Conservation (phyloP, 1,140 invertebrate species). For the Drosophila orena region DNA sequence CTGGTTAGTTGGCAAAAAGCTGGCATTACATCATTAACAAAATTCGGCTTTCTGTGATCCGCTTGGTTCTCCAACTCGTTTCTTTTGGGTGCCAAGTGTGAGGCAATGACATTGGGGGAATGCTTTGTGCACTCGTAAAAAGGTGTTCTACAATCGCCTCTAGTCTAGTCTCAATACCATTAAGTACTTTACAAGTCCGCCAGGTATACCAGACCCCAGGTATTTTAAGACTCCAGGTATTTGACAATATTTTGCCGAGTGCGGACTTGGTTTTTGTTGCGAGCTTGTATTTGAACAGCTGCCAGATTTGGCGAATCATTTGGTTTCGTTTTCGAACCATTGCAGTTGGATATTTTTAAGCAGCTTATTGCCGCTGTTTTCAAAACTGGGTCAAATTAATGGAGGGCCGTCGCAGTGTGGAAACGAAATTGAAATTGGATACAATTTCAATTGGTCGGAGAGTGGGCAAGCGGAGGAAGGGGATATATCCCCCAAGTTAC, state of each 20-base stretch:
- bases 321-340: constrained; percentile 30
- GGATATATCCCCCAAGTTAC: background rate
- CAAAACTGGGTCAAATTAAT: constrained; percentile 71
- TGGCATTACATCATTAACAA: constrained; percentile 68
- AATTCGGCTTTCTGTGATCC: constrained; percentile 10
- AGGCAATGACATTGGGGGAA: constrained; percentile 62
- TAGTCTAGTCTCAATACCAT: too few relatives aligned
- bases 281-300: constrained; percentile 44
- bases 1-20: constrained; percentile 43
- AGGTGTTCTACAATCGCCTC: background rate
- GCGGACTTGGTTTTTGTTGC: constrained; percentile 2
- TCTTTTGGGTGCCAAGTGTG: constrained; percentile 43
- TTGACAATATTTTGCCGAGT: background rate
- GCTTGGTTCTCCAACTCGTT: constrained; percentile 40
- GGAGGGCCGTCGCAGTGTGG: constrained; percentile 51
- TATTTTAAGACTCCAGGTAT: background rate
- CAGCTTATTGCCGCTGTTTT: constrained; percentile 59
- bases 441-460: constrained; percentile 53
- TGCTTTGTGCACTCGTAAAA: constrained; percentile 26
- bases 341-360: constrained; percentile 55
- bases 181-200: too few relatives aligned
- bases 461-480: background rate
- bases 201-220: background rate
- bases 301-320: constrained; percentile 53
- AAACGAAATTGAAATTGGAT: constrained; percentile 73